phyloP scores from a whole-genome alignment of 2,113 vertebrate species.

The Crocuta crocuta region DNA sequence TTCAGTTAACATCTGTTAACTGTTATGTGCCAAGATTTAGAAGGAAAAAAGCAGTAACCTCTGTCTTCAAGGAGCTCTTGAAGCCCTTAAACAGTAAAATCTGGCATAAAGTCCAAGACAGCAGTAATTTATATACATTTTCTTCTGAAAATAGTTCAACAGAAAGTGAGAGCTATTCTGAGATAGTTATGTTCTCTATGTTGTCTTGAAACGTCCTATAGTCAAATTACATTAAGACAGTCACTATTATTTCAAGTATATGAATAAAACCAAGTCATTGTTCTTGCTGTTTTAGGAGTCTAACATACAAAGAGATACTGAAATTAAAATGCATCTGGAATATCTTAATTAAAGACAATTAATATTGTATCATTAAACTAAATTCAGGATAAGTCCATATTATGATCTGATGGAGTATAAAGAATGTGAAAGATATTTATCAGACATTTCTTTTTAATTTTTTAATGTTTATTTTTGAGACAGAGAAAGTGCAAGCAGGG shows the following conservation, averaged over 20 bases:
- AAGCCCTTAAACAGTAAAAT: conserved; percentile 40
- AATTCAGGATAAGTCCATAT: neutral
- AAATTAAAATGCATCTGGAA: conserved; percentile 9
- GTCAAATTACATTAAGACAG: neutral
- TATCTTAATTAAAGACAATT: neutral
- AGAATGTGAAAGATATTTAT: neutral
- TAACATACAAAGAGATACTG: neutral
- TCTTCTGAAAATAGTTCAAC: conserved; percentile 34
- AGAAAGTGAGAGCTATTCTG: neutral
- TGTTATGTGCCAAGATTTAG: neutral
- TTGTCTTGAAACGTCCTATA: neutral
- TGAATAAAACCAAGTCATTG: neutral
- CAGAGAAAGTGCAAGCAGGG: too few species aligned
- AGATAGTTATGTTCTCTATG: neutral
- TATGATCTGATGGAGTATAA: neutral
- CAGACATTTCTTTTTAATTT: neutral
- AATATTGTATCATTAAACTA: neutral
- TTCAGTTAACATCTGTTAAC: neutral
- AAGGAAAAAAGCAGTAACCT: neutral
- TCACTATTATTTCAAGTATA: neutral
- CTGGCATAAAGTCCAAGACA: neutral
- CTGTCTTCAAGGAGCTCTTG: conserved; percentile 3
- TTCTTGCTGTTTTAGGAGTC: neutral
- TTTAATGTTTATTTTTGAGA: too few species aligned
- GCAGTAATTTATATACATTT: neutral